These are phyloP conservation scores for Tipula vernalis DNA, from an alignment of 2,888 invertebrate genomes.

Conservation along the genomic window DNA sequence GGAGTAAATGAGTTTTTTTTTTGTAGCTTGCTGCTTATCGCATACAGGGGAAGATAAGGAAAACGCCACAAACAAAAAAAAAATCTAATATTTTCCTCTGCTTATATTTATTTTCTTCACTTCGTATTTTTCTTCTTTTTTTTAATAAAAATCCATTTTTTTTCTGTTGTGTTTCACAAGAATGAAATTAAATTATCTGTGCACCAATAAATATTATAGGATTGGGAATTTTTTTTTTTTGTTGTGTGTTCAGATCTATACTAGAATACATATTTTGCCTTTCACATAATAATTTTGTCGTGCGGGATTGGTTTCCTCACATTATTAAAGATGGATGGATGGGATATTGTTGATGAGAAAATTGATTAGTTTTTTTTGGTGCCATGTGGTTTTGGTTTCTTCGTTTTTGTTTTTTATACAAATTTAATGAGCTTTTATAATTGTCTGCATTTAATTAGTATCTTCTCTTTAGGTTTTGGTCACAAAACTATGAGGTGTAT, in stretches of 20 bases:
- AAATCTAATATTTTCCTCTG: not conserved
- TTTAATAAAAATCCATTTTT: not conserved
- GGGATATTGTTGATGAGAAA: not conserved
- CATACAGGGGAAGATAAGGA: not conserved
- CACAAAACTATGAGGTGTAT: not conserved
- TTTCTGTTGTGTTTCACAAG: not conserved
- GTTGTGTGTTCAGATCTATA: not conserved
- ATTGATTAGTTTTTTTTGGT: not conserved
- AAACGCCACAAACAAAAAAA: not conserved
- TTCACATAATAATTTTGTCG: not conserved
- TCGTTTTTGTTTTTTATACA: not conserved
- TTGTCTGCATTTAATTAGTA: not conserved
- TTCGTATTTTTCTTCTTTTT: not conserved
- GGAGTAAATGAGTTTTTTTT: not conserved
- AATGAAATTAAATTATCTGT: not conserved
- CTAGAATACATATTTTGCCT: not conserved
- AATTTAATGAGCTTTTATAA: not conserved
- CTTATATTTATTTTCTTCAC: not conserved
- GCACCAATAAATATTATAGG: not conserved
- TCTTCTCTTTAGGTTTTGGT: not conserved
- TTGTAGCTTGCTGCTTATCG: not conserved
- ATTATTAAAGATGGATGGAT: not conserved
- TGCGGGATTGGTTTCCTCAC: not conserved
- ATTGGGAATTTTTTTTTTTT: not conserved
- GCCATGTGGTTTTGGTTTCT: not conserved